Percentiles rank a stretch among this genome's conserved stretches.
Evolutionary conservation across 1,140 invertebrate genomes (phyloP).

Genomic region (Grapholita molesta): DNA sequence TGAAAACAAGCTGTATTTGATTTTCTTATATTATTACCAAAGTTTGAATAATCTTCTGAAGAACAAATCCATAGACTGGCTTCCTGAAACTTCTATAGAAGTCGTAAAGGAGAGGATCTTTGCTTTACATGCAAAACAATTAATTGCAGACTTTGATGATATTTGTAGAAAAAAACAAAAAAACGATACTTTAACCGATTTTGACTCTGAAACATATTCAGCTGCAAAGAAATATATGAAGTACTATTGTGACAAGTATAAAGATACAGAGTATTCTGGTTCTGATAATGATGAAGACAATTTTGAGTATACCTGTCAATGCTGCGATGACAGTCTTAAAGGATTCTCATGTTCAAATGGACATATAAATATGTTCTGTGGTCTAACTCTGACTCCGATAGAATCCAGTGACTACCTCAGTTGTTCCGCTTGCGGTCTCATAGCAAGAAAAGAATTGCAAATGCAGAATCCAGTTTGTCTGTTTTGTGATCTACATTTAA

Average conservation of each 20-base stretch:
- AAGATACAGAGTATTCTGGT: constrained; percentile 25
- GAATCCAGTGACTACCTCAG: constrained; percentile 45
- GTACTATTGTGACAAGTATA: constrained; percentile 48
- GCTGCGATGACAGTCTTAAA: constrained; percentile 51
- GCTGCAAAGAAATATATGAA: constrained; percentile 46
- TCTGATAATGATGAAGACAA: constrained; percentile 25
- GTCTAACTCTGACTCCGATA: constrained; percentile 55
- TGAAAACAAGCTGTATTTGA: constrained; percentile 55
- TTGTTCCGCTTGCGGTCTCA: constrained; percentile 46
- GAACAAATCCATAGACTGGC: constrained; percentile 21
- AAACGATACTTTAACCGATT: constrained; percentile 20
- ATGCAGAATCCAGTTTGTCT: constrained; percentile 44
- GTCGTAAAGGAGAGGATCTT: constrained; percentile 49
- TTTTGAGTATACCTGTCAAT: constrained; percentile 45
- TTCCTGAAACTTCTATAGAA: constrained; percentile 49
- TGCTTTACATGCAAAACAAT: constrained; percentile 36
- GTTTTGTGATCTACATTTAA: constrained; percentile 60
- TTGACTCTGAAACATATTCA: constrained; percentile 40
- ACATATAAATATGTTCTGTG: constrained; percentile 60
- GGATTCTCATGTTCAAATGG: constrained; percentile 46
- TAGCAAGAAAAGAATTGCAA: constrained; percentile 39
- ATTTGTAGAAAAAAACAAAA: constrained; percentile 31
- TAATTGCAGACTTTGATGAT: constrained; percentile 35
- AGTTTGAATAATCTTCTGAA: constrained; percentile 38
- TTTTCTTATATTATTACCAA: constrained; percentile 39